Evolutionary conservation across 2,888 invertebrate species (phyloP).

Genomic region (Leucozona laternaria): DNA sequence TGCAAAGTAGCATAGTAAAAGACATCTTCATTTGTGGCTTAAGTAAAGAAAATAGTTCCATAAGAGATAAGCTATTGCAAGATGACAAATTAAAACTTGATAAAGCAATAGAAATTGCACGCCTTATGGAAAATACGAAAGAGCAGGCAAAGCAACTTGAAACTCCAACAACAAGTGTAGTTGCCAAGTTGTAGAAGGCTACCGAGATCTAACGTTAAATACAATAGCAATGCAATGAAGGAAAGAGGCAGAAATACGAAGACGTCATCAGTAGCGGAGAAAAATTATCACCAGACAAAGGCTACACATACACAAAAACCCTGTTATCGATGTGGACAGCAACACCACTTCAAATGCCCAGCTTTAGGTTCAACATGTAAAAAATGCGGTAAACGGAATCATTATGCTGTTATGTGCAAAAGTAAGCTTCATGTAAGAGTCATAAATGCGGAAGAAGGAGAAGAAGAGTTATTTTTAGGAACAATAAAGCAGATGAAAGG

Average conservation of each 20-base stretch:
- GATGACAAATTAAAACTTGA: not conserved
- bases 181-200: conserved; percentile 6
- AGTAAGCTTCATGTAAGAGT: conserved; percentile 18
- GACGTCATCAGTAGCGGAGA: not conserved
- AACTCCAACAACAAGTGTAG: not conserved
- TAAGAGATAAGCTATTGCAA: conserved; percentile 8
- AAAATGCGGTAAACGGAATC: conserved; percentile 21
- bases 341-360: too few relatives aligned
- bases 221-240: not conserved
- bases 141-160: conserved; percentile 14
- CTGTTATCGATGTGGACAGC: conserved; percentile 19
- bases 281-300: not conserved
- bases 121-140: conserved; percentile 1
- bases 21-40: not conserved
- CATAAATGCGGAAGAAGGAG: conserved; percentile 27
- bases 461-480: conserved; percentile 33
- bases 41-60: conserved; percentile 8
- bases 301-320: conserved; percentile 9
- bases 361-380: conserved; percentile 15
- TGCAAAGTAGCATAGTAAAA: conserved; percentile 9
- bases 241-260: not conserved
- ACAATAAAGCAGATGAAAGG: conserved; percentile 7
- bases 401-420: conserved; percentile 16
- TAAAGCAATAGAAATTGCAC: conserved; percentile 15
- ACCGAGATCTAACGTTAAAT: not conserved